These are phyloP conservation scores for Gastrophryne carolinensis DNA, from an alignment of 2,797 vertebrate species.

Conservation along the genomic window DNA sequence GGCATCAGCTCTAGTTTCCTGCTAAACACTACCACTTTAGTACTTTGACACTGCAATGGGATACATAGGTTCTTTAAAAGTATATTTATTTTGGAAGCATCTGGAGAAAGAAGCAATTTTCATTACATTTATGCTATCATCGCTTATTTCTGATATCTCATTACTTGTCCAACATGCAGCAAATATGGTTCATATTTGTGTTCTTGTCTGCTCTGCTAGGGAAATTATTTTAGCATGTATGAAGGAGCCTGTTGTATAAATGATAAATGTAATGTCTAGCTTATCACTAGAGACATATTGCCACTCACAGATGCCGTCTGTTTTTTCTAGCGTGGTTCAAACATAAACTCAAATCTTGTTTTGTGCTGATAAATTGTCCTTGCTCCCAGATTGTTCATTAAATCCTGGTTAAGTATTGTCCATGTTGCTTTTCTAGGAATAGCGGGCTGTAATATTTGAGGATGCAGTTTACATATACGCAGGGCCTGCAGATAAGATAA, in stretches of 20 bases:
- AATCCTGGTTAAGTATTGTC: slow-evolving; percentile 70
- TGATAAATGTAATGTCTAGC: slow-evolving; percentile 59
- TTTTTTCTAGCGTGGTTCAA: slow-evolving; percentile 59
- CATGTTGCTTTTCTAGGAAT: slow-evolving; percentile 55
- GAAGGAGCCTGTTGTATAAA: slow-evolving; percentile 23
- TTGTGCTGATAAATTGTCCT: slow-evolving; percentile 65
- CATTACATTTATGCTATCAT: slow-evolving; percentile 29
- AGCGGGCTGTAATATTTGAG: slow-evolving; percentile 60
- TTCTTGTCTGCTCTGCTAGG: slow-evolving; percentile 31
- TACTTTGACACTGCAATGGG: too few relatives aligned
- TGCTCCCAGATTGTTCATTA: slow-evolving; percentile 68
- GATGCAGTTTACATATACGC: slow-evolving; percentile 61
- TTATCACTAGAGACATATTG: slow-evolving; percentile 71
- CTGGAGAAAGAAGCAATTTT: slow-evolving; percentile 32
- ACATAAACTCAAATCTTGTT: slow-evolving; percentile 63
- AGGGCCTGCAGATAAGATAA: slow-evolving; percentile 63
- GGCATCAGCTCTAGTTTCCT: too few relatives aligned
- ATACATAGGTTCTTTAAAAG: slow-evolving; percentile 9
- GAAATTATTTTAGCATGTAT: slow-evolving; percentile 33
- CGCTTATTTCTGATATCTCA: slow-evolving; percentile 20
- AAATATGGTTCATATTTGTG: slow-evolving; percentile 36
- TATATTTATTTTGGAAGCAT: slow-evolving; percentile 16
- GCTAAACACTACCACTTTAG: too few relatives aligned
- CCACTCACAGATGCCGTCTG: slow-evolving; percentile 58
- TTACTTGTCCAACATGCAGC: slow-evolving; percentile 34